Percentiles rank a stretch among this genome's conserved stretches.
Evolutionary conservation across 2,888 invertebrate genomes (phyloP).

Genomic region (Latrodectus elegans): DNA sequence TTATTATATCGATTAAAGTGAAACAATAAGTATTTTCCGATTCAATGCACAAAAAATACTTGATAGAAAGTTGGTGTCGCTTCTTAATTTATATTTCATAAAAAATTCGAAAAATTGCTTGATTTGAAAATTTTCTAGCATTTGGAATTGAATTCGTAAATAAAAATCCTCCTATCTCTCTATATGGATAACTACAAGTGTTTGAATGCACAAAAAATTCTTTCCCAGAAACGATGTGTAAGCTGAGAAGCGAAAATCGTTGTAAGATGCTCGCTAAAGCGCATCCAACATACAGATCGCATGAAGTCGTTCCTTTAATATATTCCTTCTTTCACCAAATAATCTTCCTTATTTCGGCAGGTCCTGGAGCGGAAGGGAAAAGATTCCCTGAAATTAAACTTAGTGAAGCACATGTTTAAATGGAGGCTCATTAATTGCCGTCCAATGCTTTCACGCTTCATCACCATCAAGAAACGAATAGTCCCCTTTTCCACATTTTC

Average conservation of each 20-base stretch:
- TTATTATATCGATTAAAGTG: too few relatives aligned
- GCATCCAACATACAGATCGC: not conserved
- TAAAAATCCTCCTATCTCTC: too few relatives aligned
- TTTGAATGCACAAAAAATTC: too few relatives aligned
- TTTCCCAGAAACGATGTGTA: not conserved
- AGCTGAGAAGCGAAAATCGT: slow-evolving; percentile 22
- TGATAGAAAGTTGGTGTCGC: too few relatives aligned
- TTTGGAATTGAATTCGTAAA: too few relatives aligned
- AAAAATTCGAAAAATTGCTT: too few relatives aligned
- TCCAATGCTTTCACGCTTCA: slow-evolving; percentile 58
- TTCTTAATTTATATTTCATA: too few relatives aligned
- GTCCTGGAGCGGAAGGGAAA: slow-evolving; percentile 33
- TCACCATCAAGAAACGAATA: slow-evolving; percentile 59
- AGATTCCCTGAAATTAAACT: slow-evolving; percentile 64
- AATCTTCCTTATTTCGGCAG: slow-evolving; percentile 45
- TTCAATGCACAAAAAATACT: too few relatives aligned
- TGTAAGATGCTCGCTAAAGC: not conserved
- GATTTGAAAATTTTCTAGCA: too few relatives aligned
- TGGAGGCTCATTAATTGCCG: slow-evolving; percentile 66
- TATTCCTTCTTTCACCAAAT: slow-evolving; percentile 30
- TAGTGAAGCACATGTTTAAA: slow-evolving; percentile 68
- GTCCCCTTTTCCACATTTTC: slow-evolving; percentile 59
- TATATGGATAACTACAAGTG: too few relatives aligned
- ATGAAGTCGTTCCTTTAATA: slow-evolving; percentile 44
- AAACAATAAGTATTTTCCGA: too few relatives aligned